Conservation (phyloP, 2,113 vertebrate genomes). For the Elephantulus edwardii region DNA sequence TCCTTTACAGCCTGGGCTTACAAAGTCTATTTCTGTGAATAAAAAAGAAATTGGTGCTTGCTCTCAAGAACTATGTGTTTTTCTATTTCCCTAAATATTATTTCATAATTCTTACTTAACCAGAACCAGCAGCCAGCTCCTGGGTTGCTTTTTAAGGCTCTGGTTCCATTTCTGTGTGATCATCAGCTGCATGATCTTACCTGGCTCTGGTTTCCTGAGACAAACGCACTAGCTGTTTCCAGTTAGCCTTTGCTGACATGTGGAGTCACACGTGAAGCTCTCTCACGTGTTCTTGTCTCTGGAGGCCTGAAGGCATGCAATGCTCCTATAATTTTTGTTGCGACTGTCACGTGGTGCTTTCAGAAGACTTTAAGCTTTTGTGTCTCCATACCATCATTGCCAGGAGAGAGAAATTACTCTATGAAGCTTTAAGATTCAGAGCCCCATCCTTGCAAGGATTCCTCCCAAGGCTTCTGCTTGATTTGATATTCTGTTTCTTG, state of each 20-base stretch:
- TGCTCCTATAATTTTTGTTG: neutral
- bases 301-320: neutral
- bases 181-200: neutral
- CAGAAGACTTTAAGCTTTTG: neutral
- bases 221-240: neutral
- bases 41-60: neutral
- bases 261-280: neutral
- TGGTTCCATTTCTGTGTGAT: neutral
- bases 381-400: neutral
- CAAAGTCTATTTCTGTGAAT: neutral
- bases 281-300: neutral
- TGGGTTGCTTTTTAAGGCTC: neutral
- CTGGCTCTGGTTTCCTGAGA: neutral
- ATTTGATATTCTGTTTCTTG: neutral
- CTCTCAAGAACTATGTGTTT: neutral
- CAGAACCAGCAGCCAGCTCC: neutral
- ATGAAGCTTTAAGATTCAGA: neutral
- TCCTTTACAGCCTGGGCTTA: too few species aligned
- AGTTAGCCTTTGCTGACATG: fast-evolving
- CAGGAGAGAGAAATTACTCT: neutral
- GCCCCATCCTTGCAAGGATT: neutral
- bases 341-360: neutral
- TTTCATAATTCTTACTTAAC: neutral
- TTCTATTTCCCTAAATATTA: neutral
- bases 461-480: neutral